Conservation (phyloP, 1,140 invertebrate genomes). For the Leptinotarsa defecta region DNA sequence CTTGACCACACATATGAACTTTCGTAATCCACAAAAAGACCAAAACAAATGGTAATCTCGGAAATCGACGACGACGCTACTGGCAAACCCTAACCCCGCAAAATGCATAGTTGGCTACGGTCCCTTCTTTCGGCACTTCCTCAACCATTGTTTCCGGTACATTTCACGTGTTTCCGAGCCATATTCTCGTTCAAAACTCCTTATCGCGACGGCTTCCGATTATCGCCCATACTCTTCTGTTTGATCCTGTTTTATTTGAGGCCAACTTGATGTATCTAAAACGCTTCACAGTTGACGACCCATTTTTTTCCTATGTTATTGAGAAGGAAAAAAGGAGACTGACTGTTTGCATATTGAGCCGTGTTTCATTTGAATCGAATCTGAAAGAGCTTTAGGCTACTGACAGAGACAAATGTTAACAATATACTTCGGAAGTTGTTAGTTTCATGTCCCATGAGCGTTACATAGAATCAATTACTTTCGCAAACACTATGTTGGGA, state of each 20-base stretch:
- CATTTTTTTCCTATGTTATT: not conserved
- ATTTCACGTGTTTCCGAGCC: conserved; percentile 48
- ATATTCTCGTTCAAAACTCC: conserved; percentile 46
- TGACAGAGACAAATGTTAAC: no score
- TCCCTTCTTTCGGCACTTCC: conserved; percentile 37
- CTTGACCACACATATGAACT: no score
- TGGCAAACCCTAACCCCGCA: not conserved
- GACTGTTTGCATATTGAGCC: no score
- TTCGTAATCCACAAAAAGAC: no score
- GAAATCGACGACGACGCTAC: not conserved
- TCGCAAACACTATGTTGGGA: no score
- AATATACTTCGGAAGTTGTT: no score
- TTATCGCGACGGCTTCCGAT: conserved; percentile 47
- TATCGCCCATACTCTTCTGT: conserved; percentile 39
- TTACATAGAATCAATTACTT: no score
- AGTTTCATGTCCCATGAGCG: no score
- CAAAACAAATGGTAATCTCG: not conserved
- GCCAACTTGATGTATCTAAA: conserved; percentile 21
- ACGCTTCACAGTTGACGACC: conserved; percentile 22
- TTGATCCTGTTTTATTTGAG: conserved; percentile 41
- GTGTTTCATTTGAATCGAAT: no score
- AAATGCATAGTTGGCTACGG: conserved; percentile 19
- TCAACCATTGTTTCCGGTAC: conserved; percentile 48
- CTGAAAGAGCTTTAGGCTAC: no score
- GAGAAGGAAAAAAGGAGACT: no score